Conservation (phyloP, 2,888 invertebrate genomes). For the Epistrophe eligans region DNA sequence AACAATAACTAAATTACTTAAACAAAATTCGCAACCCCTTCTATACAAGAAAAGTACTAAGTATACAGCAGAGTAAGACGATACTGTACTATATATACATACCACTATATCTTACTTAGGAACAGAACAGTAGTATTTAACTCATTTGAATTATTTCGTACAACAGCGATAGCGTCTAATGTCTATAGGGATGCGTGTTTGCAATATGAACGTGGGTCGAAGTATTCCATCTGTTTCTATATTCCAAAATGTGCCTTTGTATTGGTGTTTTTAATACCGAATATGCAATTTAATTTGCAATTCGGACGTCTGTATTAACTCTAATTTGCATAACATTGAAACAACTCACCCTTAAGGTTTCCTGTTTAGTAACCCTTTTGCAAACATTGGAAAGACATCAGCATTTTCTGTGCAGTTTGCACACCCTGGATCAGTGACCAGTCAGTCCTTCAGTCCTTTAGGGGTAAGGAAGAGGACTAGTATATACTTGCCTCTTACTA, state of each 20-base stretch:
- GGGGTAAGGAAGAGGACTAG: constrained; percentile 23
- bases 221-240: constrained; percentile 64
- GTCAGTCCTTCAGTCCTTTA: not conserved
- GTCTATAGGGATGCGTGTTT: constrained; percentile 45
- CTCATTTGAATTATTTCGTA: constrained; percentile 58
- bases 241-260: constrained; percentile 35
- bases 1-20: constrained; percentile 38
- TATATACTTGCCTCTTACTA: constrained; percentile 45
- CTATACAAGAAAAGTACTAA: constrained; percentile 32
- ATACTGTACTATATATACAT: not conserved
- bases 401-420: constrained; percentile 61
- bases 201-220: constrained; percentile 36
- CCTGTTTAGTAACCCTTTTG: constrained; percentile 44
- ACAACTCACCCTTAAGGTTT: constrained; percentile 70
- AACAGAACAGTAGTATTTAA: constrained; percentile 2
- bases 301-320: constrained; percentile 79
- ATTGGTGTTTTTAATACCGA: constrained; percentile 73
- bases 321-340: constrained; percentile 79
- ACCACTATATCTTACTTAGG: not conserved
- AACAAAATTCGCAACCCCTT: constrained; percentile 29
- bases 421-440: constrained; percentile 26
- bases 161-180: constrained; percentile 29
- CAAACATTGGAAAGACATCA: constrained; percentile 50
- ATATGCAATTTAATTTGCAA: constrained; percentile 79
- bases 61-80: constrained; percentile 11